Percentiles rank a stretch among this genome's conserved stretches.
Evolutionary conservation across 1,140 invertebrate species (phyloP).

Genomic region (Ostrea denselamellosa): DNA sequence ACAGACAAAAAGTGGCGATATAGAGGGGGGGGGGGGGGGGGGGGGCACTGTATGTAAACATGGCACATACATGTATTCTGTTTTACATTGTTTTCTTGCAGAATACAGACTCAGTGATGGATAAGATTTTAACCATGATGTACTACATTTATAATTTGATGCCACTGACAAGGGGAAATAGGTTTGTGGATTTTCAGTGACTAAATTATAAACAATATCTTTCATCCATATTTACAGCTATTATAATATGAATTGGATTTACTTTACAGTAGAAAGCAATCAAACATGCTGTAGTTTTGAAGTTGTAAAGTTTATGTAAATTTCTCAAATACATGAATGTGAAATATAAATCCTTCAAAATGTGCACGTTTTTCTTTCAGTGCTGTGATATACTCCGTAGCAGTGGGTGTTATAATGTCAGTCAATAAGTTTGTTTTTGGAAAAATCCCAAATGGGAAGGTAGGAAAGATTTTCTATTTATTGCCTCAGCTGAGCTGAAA

Average conservation of each 20-base stretch:
- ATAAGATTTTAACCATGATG: slow-evolving; percentile 69
- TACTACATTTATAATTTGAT: slow-evolving; percentile 76
- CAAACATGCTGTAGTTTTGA: neutral
- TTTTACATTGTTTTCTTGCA: slow-evolving; percentile 46
- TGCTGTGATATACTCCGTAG: slow-evolving; percentile 73
- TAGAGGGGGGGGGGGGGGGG: too few species aligned
- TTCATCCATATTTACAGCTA: too few species aligned
- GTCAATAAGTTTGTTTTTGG: slow-evolving; percentile 71
- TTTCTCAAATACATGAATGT: neutral
- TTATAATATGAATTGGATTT: neutral
- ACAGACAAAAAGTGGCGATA: too few species aligned
- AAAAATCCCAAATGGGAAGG: slow-evolving; percentile 72
- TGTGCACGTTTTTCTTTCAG: slow-evolving; percentile 54
- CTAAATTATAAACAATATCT: neutral
- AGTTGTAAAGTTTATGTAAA: neutral
- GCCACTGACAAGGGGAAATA: slow-evolving; percentile 72
- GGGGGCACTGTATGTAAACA: too few species aligned
- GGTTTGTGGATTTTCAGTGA: slow-evolving; percentile 52
- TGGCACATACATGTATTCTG: too few species aligned
- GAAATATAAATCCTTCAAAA: neutral
- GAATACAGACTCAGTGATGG: slow-evolving; percentile 71
- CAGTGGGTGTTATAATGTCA: slow-evolving; percentile 73
- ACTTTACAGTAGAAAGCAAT: neutral
- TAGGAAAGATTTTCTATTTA: slow-evolving; percentile 47
- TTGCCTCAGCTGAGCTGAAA: too few species aligned